Evolutionary conservation across 2,888 invertebrate genomes (phyloP).

Genomic region (Papilio elwesi): DNA sequence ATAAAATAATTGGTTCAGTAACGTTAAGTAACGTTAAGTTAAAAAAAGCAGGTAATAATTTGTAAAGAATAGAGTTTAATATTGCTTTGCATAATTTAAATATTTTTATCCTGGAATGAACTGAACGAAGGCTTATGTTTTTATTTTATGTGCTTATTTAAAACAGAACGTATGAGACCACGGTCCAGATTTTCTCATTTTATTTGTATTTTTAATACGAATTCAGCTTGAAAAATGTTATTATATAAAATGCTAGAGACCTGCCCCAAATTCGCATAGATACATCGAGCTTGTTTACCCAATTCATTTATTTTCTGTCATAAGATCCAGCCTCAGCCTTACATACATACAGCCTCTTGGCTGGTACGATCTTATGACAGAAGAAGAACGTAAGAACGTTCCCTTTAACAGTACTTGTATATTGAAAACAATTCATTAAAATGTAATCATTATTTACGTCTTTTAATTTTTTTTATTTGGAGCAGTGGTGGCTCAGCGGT

Average conservation of each 20-base stretch:
- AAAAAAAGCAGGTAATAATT: neutral
- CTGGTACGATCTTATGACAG: too few relatives aligned
- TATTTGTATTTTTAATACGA: neutral
- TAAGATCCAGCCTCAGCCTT: too few relatives aligned
- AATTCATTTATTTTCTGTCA: too few relatives aligned
- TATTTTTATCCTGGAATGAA: slow-evolving; percentile 9
- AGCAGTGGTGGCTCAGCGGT: too few relatives aligned
- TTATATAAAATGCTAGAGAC: neutral
- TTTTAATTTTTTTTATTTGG: too few relatives aligned
- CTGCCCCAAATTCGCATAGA: too few relatives aligned
- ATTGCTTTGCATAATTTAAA: neutral
- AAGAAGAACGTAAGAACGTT: too few relatives aligned
- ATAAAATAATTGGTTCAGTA: neutral
- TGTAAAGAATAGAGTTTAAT: slow-evolving; percentile 1
- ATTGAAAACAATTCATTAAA: too few relatives aligned
- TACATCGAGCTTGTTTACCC: too few relatives aligned
- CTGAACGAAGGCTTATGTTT: slow-evolving; percentile 13
- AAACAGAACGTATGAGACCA: neutral
- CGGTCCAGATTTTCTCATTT: neutral
- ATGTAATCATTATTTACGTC: too few relatives aligned
- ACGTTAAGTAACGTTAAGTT: neutral
- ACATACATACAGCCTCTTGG: too few relatives aligned
- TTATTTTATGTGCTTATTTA: slow-evolving; percentile 3
- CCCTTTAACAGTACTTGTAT: too few relatives aligned
- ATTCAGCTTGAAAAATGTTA: neutral